Evolutionary conservation across 2,113 vertebrate genomes (phyloP), one percentile per base, ranked within the genome.

Genomic region (Dendrocopos noguchii): DNA sequence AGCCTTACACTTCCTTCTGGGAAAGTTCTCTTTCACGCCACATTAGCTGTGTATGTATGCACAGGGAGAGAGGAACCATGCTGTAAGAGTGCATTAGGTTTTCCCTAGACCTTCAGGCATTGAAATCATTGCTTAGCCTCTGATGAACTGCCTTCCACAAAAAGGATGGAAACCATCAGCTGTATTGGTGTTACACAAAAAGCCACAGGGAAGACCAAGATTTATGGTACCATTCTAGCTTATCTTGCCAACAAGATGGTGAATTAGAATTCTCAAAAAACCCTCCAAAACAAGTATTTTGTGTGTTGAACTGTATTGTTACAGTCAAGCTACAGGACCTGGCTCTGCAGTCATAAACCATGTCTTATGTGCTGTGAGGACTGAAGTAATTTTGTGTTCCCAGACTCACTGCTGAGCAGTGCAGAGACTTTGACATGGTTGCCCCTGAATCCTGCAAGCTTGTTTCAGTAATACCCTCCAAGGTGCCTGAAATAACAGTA

Each of bases 331-430:
- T 36, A 1, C 15, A 13, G 2, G 15, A 4, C 44, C 20, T 55
- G 65, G 4, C n/a, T 33, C 0, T 3, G 6, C 4, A 14, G 12
- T 20, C 25, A 4, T 11, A 27, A 15, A 18, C 10, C 25, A 9
- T 4, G 2, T 14, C 47, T n/a, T 39, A 6, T 14, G 25, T 68
- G 21, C 33, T 56, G 28, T 22, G 16, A 50, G 25, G 28, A 13
- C 33, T 31, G 5, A 50, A 34, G 29, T 29, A 13, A 29, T n/a
- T 14, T 25, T 10, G 5, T n/a, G 33, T 13, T 39, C 5, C 12
- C 18, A 5, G 27, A 18, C 13, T 29, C 3, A 0, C 6, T 29
- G 28, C 46, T 29, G 28, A 70, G 7, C 24, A 22, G 12, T 22
- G 1, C 55, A 15, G 39, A 25, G 10, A 20, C 55, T 17, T 6